Conservation (phyloP, 2,888 invertebrate genomes). For the Candidula unifasciata region DNA sequence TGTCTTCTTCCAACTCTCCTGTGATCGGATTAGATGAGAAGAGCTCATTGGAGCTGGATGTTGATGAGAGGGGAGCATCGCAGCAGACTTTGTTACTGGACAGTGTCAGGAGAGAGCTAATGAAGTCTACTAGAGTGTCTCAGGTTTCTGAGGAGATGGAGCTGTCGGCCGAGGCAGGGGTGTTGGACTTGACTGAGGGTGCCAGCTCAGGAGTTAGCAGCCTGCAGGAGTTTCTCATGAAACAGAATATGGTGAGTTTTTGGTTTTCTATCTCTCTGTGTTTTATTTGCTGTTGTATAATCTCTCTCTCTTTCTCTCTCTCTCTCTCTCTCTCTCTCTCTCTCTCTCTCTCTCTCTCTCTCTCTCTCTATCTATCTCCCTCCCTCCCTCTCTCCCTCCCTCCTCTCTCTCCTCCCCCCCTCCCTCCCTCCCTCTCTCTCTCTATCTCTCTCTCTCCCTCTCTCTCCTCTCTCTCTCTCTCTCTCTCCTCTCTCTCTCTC, state of each 20-base stretch:
- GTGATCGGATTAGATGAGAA: background rate
- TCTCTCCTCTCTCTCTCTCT: too few relatives aligned
- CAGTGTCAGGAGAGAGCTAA: slow-evolving; percentile 11
- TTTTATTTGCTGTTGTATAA: too few relatives aligned
- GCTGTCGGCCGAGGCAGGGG: background rate
- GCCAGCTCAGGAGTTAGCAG: background rate
- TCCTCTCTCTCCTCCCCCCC: too few relatives aligned
- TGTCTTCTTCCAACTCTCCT: slow-evolving; percentile 14
- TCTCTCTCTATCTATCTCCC: too few relatives aligned
- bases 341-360: too few relatives aligned
- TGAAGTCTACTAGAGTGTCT: background rate
- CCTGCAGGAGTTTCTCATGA: background rate
- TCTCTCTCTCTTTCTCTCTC: too few relatives aligned
- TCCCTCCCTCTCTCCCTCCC: too few relatives aligned
- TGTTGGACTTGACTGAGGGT: slow-evolving; percentile 16
- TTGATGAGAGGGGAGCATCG: background rate
- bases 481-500: too few relatives aligned
- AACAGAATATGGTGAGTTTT: background rate
- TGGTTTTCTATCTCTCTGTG: background rate
- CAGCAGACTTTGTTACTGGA: background rate
- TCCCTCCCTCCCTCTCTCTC: too few relatives aligned
- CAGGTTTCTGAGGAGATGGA: slow-evolving; percentile 6
- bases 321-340: too few relatives aligned
- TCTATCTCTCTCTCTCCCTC: too few relatives aligned
- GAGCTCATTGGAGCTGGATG: background rate